phyloP scores from a whole-genome alignment of 2,888 invertebrate genomes.

The Sphaeridia pumilis region DNA sequence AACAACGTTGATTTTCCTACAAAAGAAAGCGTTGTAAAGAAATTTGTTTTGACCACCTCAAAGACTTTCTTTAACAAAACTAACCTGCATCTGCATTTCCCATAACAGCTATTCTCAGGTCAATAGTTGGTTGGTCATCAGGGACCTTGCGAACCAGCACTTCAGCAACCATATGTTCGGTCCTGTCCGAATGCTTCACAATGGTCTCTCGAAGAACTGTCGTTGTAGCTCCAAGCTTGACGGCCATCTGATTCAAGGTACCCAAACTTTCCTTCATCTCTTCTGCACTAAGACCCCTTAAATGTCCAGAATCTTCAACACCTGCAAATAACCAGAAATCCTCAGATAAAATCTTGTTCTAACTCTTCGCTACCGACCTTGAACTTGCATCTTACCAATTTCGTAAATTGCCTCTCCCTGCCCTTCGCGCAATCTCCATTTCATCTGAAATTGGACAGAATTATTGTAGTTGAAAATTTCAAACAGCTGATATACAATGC shows the following conservation, averaged over 20 bases:
- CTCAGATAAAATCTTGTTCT: not conserved
- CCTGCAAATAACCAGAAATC: conserved; percentile 39
- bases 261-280: conserved; percentile 78
- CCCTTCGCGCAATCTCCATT: conserved; percentile 93
- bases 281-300: conserved; percentile 67
- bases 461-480: not conserved
- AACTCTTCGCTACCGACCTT: not conserved
- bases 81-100: conserved; percentile 93
- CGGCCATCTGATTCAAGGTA: conserved; percentile 80
- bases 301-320: conserved; percentile 75
- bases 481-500: not conserved
- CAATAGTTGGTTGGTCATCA: conserved; percentile 76
- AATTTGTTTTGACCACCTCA: not conserved
- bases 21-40: not conserved
- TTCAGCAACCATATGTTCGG: conserved; percentile 49
- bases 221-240: conserved; percentile 68
- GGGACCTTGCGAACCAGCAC: conserved; percentile 79
- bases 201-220: conserved; percentile 58
- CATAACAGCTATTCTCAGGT: conserved; percentile 81
- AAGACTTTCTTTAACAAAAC: not conserved
- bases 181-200: conserved; percentile 38
- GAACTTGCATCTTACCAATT: conserved; percentile 52
- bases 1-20: conserved; percentile 45
- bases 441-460: conserved; percentile 51
- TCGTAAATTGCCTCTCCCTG: conserved; percentile 97